These are phyloP conservation scores for Cosmia pyralina DNA, from an alignment of 2,888 invertebrate genomes.

Conservation along the genomic window DNA sequence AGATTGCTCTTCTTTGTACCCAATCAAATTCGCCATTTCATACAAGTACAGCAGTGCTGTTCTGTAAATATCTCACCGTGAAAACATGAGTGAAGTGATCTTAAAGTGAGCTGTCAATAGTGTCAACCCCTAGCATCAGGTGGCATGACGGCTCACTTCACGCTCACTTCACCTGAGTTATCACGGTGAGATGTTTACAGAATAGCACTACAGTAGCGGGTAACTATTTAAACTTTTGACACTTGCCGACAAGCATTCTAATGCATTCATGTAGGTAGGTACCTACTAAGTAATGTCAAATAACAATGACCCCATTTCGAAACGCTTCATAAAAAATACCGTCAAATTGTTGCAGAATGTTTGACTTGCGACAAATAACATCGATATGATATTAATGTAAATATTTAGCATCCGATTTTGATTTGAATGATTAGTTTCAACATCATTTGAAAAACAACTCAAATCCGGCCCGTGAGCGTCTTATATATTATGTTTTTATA, in stretches of 20 bases:
- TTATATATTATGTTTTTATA: neutral
- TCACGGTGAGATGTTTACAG: too few relatives aligned
- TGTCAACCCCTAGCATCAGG: too few relatives aligned
- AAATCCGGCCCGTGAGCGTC: neutral
- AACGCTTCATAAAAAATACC: slow-evolving; percentile 57
- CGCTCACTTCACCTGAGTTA: too few relatives aligned
- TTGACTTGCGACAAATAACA: slow-evolving; percentile 36
- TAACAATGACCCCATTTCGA: slow-evolving; percentile 64
- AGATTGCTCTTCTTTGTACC: neutral
- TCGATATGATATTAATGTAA: slow-evolving; percentile 2
- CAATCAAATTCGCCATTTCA: neutral
- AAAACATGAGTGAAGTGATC: too few relatives aligned
- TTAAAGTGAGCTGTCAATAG: too few relatives aligned
- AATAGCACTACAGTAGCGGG: neutral
- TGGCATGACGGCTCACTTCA: too few relatives aligned
- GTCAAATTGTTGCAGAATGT: slow-evolving; percentile 50
- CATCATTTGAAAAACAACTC: slow-evolving; percentile 1
- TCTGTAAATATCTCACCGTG: too few relatives aligned
- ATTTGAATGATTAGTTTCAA: slow-evolving; percentile 9
- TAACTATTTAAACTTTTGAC: slow-evolving; percentile 25
- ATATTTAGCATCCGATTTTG: slow-evolving; percentile 13
- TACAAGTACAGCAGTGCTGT: neutral
- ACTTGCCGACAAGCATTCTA: slow-evolving; percentile 51
- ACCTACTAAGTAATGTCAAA: slow-evolving; percentile 51
- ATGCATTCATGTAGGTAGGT: slow-evolving; percentile 48